These are phyloP conservation scores for Apotomis capreana DNA, from an alignment of 2,888 invertebrate species.

Conservation along the genomic window DNA sequence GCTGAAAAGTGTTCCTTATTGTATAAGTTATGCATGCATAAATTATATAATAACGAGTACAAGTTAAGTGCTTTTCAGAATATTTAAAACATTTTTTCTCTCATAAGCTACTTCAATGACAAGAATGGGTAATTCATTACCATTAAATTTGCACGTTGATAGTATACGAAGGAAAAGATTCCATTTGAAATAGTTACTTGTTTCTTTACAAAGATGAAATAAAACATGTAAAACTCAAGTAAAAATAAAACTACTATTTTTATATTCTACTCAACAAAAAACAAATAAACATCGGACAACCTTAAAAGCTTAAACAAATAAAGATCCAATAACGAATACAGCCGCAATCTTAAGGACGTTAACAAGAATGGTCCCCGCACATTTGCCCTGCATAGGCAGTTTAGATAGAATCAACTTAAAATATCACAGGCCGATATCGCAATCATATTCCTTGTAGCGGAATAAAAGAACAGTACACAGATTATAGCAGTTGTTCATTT, in stretches of 20 bases:
- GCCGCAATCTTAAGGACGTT: slow-evolving; percentile 51
- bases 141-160: too few relatives aligned
- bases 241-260: background rate
- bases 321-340: slow-evolving; percentile 18
- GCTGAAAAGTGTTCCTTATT: too few relatives aligned
- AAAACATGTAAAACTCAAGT: background rate
- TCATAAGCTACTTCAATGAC: too few relatives aligned
- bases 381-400: slow-evolving; percentile 64
- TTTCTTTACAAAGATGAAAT: background rate
- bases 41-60: too few relatives aligned
- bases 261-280: background rate
- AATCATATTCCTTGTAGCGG: slow-evolving; percentile 50
- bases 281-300: background rate
- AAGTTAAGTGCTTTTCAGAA: too few relatives aligned
- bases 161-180: too few relatives aligned
- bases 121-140: too few relatives aligned
- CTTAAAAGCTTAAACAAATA: slow-evolving; percentile 16
- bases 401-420: slow-evolving; percentile 66
- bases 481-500: slow-evolving; percentile 38
- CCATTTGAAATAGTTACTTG: too few relatives aligned
- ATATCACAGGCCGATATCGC: slow-evolving; percentile 56
- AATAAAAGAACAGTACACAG: slow-evolving; percentile 40
- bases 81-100: too few relatives aligned
- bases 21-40: too few relatives aligned
- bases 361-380: slow-evolving; percentile 70